A percentile compares a stretch with the other conserved stretches of the same genome.
Conservation (phyloP, 2,888 invertebrate species). For the Diaperis boleti region DNA sequence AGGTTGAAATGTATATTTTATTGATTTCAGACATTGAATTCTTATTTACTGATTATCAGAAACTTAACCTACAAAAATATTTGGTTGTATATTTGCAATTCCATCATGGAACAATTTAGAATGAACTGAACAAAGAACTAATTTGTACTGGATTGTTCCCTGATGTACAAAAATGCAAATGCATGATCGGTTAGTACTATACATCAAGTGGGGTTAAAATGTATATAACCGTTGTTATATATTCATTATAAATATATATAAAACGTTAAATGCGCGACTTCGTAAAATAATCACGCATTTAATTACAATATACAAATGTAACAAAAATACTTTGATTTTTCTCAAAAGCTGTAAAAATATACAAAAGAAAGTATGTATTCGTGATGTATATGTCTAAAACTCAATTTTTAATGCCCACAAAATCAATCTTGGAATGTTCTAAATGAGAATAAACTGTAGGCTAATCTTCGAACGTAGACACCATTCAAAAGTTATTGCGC, state of each 20-base stretch:
- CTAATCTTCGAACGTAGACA: constrained; percentile 11
- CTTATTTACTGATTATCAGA: constrained; percentile 26
- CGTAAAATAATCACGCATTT: constrained; percentile 3
- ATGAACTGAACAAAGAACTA: constrained; percentile 45
- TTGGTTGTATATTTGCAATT: constrained; percentile 57
- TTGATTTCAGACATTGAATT: constrained; percentile 36
- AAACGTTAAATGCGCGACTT: constrained; percentile 19
- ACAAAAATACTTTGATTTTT: constrained; percentile 32
- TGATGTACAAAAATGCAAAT: constrained; percentile 51
- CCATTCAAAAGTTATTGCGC: constrained; percentile 69
- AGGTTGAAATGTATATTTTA: constrained; percentile 31
- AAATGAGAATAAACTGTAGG: constrained; percentile 23
- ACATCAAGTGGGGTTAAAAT: constrained; percentile 48
- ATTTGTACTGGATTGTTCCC: constrained; percentile 61
- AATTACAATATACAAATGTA: constrained; percentile 30
- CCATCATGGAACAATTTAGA: constrained; percentile 50
- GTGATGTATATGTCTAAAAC: constrained; percentile 25
- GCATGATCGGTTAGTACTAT: constrained; percentile 51
- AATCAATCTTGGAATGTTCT: constrained; percentile 38
- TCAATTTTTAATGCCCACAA: constrained; percentile 32
- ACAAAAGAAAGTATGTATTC: constrained; percentile 25
- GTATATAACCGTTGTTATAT: constrained; percentile 23
- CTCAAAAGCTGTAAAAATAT: constrained; percentile 27
- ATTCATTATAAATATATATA: constrained; percentile 38
- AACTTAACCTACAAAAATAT: constrained; percentile 62